Percentiles rank a stretch among this genome's conserved stretches.
These are phyloP conservation scores for Drosophila longiperda DNA, from an alignment of 2,888 invertebrate species.

Conservation along the genomic window DNA sequence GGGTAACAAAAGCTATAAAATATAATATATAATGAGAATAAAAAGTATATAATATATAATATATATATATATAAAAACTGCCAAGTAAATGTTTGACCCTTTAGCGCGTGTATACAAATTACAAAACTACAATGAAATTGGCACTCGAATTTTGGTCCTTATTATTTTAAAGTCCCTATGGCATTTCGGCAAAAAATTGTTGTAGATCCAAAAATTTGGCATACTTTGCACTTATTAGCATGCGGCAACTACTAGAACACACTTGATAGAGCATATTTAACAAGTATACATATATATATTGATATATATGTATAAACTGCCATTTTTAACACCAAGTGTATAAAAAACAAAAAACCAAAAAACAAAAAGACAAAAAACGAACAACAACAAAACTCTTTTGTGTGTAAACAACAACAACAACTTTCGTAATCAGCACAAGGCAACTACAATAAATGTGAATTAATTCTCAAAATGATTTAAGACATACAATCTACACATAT, in stretches of 20 bases:
- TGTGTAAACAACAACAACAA: constrained; percentile 58
- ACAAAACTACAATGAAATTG: constrained; percentile 39
- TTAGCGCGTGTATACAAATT: constrained; percentile 54
- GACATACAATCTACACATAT: constrained; percentile 2
- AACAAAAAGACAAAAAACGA: constrained; percentile 40
- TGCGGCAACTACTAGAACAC: constrained; percentile 74
- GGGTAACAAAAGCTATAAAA: constrained; percentile 63
- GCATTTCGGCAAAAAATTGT: constrained; percentile 35
- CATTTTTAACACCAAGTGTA: constrained; percentile 83
- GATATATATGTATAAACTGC: constrained; percentile 76
- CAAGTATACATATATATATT: constrained; percentile 57
- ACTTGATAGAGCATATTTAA: constrained; percentile 56
- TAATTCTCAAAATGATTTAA: constrained; percentile 27
- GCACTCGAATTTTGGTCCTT: constrained; percentile 18
- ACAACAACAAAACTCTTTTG: constrained; percentile 62
- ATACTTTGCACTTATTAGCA: constrained; percentile 48
- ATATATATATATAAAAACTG: constrained; percentile 57
- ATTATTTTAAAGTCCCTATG: constrained; percentile 5
- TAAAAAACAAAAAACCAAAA: constrained; percentile 55
- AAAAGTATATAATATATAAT: constrained; percentile 34
- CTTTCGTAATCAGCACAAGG: constrained; percentile 46
- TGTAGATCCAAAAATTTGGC: constrained; percentile 49
- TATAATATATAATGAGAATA: constrained; percentile 34
- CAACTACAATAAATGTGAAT: constrained; percentile 50
- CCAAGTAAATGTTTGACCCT: constrained; percentile 77